phyloP scores from a whole-genome alignment of 1,140 invertebrate genomes.

The Meteorus sp. region DNA sequence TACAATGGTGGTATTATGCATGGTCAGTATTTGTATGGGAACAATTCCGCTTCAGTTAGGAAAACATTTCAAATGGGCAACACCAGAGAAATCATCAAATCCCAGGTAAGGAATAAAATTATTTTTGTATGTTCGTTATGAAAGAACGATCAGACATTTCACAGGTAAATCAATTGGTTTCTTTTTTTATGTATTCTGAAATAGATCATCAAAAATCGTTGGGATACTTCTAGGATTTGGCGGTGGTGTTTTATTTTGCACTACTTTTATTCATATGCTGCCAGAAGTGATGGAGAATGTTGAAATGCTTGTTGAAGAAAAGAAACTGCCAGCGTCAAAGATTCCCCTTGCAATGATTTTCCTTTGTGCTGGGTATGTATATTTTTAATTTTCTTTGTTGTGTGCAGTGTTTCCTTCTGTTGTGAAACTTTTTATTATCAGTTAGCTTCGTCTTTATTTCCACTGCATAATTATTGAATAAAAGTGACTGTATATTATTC shows the following conservation, averaged over 20 bases:
- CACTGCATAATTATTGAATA: no score
- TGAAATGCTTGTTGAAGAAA: slow-evolving; percentile 59
- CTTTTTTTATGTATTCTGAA: slow-evolving; percentile 2
- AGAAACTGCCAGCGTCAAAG: slow-evolving; percentile 55
- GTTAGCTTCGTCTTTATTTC: no score
- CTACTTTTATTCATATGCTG: slow-evolving; percentile 86
- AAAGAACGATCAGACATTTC: background rate
- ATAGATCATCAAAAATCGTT: slow-evolving; percentile 56
- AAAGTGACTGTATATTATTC: no score
- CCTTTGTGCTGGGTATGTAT: slow-evolving; percentile 65
- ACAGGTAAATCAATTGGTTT: background rate
- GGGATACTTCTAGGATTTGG: slow-evolving; percentile 80
- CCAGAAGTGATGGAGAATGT: slow-evolving; percentile 82
- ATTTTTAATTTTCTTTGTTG: background rate
- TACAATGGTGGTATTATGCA: slow-evolving; percentile 71
- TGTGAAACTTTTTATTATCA: background rate
- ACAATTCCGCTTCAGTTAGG: slow-evolving; percentile 69
- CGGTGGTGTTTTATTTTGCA: slow-evolving; percentile 87
- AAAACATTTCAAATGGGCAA: slow-evolving; percentile 65
- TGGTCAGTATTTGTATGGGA: slow-evolving; percentile 70
- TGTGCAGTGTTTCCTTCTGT: background rate
- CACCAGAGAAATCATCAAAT: slow-evolving; percentile 46
- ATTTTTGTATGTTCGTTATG: slow-evolving; percentile 2
- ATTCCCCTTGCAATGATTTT: slow-evolving; percentile 73
- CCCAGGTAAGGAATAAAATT: slow-evolving; percentile 50